phyloP scores from a whole-genome alignment of 2,888 invertebrate species.

The Mythimna lalbum region DNA sequence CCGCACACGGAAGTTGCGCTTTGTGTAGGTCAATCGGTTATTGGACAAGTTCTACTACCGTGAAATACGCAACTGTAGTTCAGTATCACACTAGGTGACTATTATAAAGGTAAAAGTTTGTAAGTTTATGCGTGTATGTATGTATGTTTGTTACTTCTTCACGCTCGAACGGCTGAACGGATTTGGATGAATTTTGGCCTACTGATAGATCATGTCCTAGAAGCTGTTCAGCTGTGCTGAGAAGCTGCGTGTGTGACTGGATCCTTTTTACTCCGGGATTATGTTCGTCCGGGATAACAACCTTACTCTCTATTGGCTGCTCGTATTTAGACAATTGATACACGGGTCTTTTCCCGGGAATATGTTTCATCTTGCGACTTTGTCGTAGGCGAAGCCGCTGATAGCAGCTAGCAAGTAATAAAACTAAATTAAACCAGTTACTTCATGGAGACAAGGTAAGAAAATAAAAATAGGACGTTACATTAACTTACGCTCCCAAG shows the following conservation, averaged over 20 bases:
- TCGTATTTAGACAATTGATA: not conserved
- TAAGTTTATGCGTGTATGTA: no score
- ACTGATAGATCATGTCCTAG: no score
- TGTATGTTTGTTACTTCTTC: no score
- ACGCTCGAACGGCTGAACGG: no score
- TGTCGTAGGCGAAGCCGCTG: no score
- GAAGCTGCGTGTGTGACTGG: no score
- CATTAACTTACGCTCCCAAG: not conserved
- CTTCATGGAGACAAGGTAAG: not conserved
- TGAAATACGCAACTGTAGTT: not conserved
- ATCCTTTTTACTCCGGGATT: no score
- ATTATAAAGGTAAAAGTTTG: not conserved
- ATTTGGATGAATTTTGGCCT: no score
- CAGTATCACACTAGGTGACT: not conserved
- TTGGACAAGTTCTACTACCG: not conserved
- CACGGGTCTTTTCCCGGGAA: not conserved
- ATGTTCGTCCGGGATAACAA: no score
- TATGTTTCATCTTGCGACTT: no score
- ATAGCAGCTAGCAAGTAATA: not conserved
- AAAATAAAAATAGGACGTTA: not conserved
- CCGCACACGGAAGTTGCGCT: not conserved
- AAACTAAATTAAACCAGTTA: not conserved
- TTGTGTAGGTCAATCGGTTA: slow-evolving; percentile 40
- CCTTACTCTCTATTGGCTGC: no score
- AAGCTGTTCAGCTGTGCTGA: no score